Evolutionary conservation across 2,888 invertebrate species (phyloP), one percentile per base, ranked within the genome.

Genomic region (Oligia strigilis): DNA sequence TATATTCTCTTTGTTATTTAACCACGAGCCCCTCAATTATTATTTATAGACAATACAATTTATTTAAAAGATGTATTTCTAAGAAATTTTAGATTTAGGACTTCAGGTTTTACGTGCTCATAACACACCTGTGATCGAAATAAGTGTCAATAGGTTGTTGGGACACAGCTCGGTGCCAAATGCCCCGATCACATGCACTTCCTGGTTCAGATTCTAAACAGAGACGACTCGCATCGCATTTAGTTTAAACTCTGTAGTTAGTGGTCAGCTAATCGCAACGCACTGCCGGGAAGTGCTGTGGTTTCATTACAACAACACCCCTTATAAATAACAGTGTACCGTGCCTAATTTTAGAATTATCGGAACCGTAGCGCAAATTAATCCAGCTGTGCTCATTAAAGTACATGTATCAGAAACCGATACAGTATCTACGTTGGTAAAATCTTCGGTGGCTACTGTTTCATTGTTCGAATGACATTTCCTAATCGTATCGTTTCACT

Each of bases 81-180:
- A 49, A 49, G 13, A 49, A 49, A 49, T 13, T 46, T 46, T 13
- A 49, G 3, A 49, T 49, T 13, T 49, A 13, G 13, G 13, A 13
- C 13, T 46, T 46, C 29, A 49, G 43, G 29, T 40, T 55, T 23
- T 43, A 29, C 4, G 40, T 75, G n/a, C 55, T 43, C 40, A 72
- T 72, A 77, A 70, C 40, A 70, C 70, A 76, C 65, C 72, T 79
- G 72, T 80, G 77, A 75, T 82, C 62, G 11, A 83, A 75, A 83
- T 81, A 80, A 81, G 79, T 78, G 73, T 85, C 87, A 91, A 84
- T 92, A 91, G 93, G 92, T 92, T 92, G 89, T 83, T 89, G 89
- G 90, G 90, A 89, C 91, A 92, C 90, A 88, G 90, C 89, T 92
- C 92, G 84, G 92, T 94, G 95, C 95, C 95, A 95, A 95, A 92